These are phyloP conservation scores for Melanocharis versteri DNA, from an alignment of 2,113 vertebrate species.

Conservation along the genomic window DNA sequence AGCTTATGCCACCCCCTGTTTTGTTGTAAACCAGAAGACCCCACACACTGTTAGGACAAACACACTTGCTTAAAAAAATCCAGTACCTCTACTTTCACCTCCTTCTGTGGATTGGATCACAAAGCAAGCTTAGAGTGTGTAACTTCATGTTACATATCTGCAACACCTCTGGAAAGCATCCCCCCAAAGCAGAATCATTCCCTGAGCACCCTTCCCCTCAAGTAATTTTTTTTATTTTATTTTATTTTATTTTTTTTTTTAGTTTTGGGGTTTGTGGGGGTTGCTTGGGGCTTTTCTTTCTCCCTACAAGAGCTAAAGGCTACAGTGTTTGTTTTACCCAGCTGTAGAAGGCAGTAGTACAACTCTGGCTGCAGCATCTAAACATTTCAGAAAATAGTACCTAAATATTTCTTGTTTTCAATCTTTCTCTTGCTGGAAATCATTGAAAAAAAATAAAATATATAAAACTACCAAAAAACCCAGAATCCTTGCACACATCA, in stretches of 20 bases:
- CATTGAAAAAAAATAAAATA: neutral
- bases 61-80: neutral
- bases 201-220: neutral
- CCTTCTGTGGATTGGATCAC: neutral
- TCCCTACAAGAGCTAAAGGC: neutral
- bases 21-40: neutral
- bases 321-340: neutral
- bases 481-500: neutral
- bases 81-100: accelerated
- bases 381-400: neutral
- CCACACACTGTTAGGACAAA: neutral
- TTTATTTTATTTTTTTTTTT: too few species aligned
- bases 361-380: neutral
- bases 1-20: neutral
- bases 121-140: neutral
- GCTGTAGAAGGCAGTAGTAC: neutral
- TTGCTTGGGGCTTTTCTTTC: neutral
- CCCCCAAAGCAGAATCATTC: neutral
- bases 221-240: too few species aligned
- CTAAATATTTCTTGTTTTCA: neutral
- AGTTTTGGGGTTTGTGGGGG: accelerated
- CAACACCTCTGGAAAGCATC: neutral
- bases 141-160: neutral
- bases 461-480: neutral
- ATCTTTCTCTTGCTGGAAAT: neutral